Evolutionary conservation across 2,797 vertebrate species (phyloP), one percentile per base, ranked within the genome.

Genomic region (Gadopsis marmoratus): DNA sequence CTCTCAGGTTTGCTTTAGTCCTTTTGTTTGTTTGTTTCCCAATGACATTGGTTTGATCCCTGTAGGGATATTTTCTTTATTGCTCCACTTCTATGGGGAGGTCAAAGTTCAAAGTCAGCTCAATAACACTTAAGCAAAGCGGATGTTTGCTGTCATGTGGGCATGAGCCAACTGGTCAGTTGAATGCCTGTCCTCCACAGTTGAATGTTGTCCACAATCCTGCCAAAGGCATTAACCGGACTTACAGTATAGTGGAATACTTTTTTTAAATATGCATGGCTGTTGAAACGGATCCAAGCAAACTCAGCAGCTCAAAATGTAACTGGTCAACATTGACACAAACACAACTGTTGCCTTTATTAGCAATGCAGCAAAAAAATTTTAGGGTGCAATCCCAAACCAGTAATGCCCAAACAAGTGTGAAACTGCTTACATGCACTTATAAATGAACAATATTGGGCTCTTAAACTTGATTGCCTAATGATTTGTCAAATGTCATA

Each of bases 31-130:
- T 48, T 61, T 69, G 4, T 51, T 48, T 61, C 19, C 35, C 33
- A 11, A 8, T 37, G 55, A 33, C 55, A 41, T 59, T 45, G 17
- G 8, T 58, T 66, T 59, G 9, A 17, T 71, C 33, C 23, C 21
- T 37, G 23, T 2, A 2, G 26, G 35, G 37, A 69, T 13, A 33
- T 55, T 47, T 65, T 59, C 17, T 68, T 29, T 60, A 58, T 79
- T 70, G 61, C 14, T 69, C 7, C 29, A 2, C 31, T 61, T 76
- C n/a, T 47, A 70, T 19, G 10, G n/a, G 51, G 19, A 62, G 60
- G 83, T 85, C 76, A 86, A 68, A 81, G 86, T 60, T 91, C 64
- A 82, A 23, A 63, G 29, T 79, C 58, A 69, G 72, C 71, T 82
- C 54, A 84, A 69, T 64, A 76, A 72, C 79, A 84, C 59, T 74